phyloP scores from a whole-genome alignment of 2,797 vertebrate genomes.

The Sebastes itinus region DNA sequence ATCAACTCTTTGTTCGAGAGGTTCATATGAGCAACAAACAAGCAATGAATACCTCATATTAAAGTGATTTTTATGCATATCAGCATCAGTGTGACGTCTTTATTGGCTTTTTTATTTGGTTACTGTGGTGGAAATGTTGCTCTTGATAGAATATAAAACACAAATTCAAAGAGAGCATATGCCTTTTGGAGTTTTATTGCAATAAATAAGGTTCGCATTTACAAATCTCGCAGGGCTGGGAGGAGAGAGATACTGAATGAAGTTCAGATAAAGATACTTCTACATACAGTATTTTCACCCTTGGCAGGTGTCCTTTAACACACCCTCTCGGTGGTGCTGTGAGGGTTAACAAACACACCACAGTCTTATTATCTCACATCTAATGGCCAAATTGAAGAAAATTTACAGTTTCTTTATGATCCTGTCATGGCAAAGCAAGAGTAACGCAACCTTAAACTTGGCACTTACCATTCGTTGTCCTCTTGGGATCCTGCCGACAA shows the following conservation, averaged over 20 bases:
- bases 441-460: not conserved
- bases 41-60: conserved; percentile 73
- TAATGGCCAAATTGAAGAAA: not conserved
- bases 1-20: conserved; percentile 35
- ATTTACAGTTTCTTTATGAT: not conserved
- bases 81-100: conserved; percentile 11
- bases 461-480: not conserved
- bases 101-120: not conserved
- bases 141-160: not conserved
- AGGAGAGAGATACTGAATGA: not conserved
- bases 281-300: not conserved
- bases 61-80: conserved; percentile 54
- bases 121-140: not conserved
- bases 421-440: not conserved
- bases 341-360: not conserved
- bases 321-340: not conserved
- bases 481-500: not conserved
- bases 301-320: not conserved
- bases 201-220: not conserved
- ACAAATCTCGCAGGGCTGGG: not conserved
- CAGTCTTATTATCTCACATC: not conserved
- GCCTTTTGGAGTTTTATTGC: not conserved
- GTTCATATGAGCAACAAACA: conserved; percentile 54
- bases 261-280: not conserved
- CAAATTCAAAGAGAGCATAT: not conserved